Percentiles rank a stretch among this genome's conserved stretches.
Evolutionary conservation across 1,140 invertebrate species (phyloP).

Genomic region (Aphidius ervi): DNA sequence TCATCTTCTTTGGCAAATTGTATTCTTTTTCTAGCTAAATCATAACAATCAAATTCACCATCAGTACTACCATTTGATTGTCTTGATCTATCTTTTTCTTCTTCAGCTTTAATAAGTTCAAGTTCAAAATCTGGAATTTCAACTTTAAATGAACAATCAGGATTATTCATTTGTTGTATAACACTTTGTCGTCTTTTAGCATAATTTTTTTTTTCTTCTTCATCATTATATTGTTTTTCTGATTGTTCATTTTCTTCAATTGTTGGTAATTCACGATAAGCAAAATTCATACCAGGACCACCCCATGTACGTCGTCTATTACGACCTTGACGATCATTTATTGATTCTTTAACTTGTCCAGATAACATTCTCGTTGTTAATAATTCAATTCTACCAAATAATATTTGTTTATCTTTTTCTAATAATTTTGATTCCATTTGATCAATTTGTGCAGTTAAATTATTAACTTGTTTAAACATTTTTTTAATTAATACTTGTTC

Average conservation of each 20-base stretch:
- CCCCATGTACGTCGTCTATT: conserved; percentile 4
- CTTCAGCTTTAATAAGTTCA: conserved; percentile 32
- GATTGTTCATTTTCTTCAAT: conserved; percentile 29
- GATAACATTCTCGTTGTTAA: conserved; percentile 33
- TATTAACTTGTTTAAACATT: conserved; percentile 51
- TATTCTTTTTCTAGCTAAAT: neutral
- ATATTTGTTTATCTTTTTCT: conserved; percentile 33
- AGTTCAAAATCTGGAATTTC: conserved; percentile 37
- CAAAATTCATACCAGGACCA: neutral
- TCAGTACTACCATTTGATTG: conserved; percentile 17
- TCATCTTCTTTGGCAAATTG: conserved; percentile 6
- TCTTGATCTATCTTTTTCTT: conserved; percentile 21
- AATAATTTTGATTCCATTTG: conserved; percentile 35
- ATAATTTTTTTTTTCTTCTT: conserved; percentile 14
- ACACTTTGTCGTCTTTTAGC: conserved; percentile 27
- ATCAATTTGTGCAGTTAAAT: conserved; percentile 49
- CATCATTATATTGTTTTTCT: conserved; percentile 11
- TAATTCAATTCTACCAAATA: conserved; percentile 35
- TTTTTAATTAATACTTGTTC: conserved; percentile 63
- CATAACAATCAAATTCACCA: conserved; percentile 1
- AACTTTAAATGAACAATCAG: conserved; percentile 23
- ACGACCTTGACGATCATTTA: neutral
- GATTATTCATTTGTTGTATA: conserved; percentile 15
- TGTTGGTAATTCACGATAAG: conserved; percentile 26
- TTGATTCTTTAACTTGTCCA: neutral